A percentile compares a stretch with the other conserved stretches of the same genome.
These are phyloP conservation scores for Oligia latruncula DNA, from an alignment of 2,888 invertebrate genomes.

Conservation along the genomic window DNA sequence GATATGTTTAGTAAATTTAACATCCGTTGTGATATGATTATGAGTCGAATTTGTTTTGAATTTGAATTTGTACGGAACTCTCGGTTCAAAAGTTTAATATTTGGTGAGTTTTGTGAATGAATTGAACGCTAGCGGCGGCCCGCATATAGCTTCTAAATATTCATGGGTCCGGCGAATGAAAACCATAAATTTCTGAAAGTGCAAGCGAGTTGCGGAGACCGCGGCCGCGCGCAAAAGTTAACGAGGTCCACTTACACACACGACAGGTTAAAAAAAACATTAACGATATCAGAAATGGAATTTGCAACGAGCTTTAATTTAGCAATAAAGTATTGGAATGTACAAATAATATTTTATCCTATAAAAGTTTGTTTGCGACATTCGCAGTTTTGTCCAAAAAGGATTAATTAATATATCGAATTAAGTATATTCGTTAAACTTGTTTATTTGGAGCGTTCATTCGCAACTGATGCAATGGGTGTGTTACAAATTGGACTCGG, in stretches of 20 bases:
- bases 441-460: slow-evolving; percentile 34
- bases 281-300: slow-evolving; percentile 27
- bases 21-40: background rate
- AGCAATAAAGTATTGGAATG: slow-evolving; percentile 11
- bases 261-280: slow-evolving; percentile 30
- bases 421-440: slow-evolving; percentile 18
- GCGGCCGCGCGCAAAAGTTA: slow-evolving; percentile 71
- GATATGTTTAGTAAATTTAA: background rate
- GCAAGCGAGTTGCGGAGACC: slow-evolving; percentile 60
- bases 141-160: slow-evolving; percentile 80
- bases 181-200: slow-evolving; percentile 73
- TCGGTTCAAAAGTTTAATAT: slow-evolving; percentile 59
- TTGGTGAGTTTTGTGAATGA: slow-evolving; percentile 70
- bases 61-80: slow-evolving; percentile 48
- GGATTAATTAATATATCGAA: slow-evolving; percentile 26
- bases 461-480: slow-evolving; percentile 19
- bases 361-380: background rate
- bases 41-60: background rate
- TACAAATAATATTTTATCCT: background rate
- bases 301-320: slow-evolving; percentile 35
- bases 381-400: slow-evolving; percentile 15
- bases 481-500: slow-evolving; percentile 15
- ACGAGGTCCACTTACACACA: slow-evolving; percentile 47
- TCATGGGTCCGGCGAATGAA: slow-evolving; percentile 77
- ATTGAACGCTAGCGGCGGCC: slow-evolving; percentile 70